Evolutionary conservation across 2,888 invertebrate genomes (phyloP).

Genomic region (Euclidia mi): DNA sequence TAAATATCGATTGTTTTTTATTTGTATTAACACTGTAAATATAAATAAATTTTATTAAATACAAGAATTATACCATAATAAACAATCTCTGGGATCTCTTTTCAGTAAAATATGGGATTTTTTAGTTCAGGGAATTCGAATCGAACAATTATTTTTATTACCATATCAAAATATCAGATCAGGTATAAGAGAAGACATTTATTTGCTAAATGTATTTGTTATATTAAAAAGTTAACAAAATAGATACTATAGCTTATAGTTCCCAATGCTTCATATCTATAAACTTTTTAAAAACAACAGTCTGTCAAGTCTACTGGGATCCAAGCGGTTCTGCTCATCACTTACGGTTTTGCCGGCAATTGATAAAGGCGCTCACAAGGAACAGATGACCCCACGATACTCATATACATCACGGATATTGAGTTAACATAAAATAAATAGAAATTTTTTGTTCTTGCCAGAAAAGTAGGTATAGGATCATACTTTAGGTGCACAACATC

Average conservation of each 20-base stretch:
- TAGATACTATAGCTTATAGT: slow-evolving; percentile 12
- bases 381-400: slow-evolving; percentile 35
- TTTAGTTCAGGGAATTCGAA: slow-evolving; percentile 2
- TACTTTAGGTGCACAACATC: slow-evolving; percentile 60
- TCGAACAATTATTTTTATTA: slow-evolving; percentile 17
- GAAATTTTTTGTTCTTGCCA: slow-evolving; percentile 58
- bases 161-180: slow-evolving; percentile 20
- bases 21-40: slow-evolving; percentile 12
- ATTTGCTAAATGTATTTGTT: slow-evolving; percentile 16
- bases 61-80: slow-evolving; percentile 13
- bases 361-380: slow-evolving; percentile 23
- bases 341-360: slow-evolving; percentile 33
- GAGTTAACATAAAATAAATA: no score
- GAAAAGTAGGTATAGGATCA: slow-evolving; percentile 56
- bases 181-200: slow-evolving; percentile 14
- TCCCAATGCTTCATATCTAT: slow-evolving; percentile 25
- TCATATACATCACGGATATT: slow-evolving; percentile 21
- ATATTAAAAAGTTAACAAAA: slow-evolving; percentile 12
- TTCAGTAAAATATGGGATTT: slow-evolving; percentile 9
- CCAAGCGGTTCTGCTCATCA: slow-evolving; percentile 49
- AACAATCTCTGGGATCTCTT: slow-evolving; percentile 16
- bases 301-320: slow-evolving; percentile 44
- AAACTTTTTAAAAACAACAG: slow-evolving; percentile 40
- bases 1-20: slow-evolving; percentile 1
- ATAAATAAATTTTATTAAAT: slow-evolving; percentile 16